A percentile compares a stretch with the other conserved stretches of the same genome.
Conservation (phyloP, 2,113 vertebrate genomes). For the Galbula dea region DNA sequence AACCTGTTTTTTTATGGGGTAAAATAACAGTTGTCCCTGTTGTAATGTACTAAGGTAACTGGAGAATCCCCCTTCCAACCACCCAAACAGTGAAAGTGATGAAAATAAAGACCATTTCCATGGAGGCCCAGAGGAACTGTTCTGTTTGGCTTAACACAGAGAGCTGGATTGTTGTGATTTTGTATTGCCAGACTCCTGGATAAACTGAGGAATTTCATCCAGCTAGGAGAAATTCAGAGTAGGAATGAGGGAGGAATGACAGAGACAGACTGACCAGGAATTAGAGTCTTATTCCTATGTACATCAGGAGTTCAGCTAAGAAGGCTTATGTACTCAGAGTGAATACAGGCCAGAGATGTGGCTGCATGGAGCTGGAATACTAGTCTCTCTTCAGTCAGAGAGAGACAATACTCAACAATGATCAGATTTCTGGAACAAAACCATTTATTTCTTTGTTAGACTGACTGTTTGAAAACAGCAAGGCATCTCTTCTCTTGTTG, state of each 20-base stretch:
- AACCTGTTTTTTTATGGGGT: neutral
- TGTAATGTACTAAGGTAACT: neutral
- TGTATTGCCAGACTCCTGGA: neutral
- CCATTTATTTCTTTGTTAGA: neutral
- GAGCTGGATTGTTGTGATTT: neutral
- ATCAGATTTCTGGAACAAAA: neutral
- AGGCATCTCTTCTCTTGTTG: neutral
- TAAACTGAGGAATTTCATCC: neutral
- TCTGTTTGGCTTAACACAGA: neutral
- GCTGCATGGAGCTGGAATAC: neutral
- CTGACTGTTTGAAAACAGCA: neutral
- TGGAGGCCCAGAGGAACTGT: neutral
- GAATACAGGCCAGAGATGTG: neutral
- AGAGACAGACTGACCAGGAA: neutral
- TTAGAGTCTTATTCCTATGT: neutral
- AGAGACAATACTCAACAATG: neutral
- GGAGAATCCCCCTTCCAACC: neutral
- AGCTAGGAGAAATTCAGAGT: neutral
- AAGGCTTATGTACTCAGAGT: neutral
- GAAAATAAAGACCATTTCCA: neutral
- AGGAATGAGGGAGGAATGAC: neutral
- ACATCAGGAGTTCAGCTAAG: neutral
- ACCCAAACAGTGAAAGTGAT: neutral
- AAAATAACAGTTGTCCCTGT: neutral
- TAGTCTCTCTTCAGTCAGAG: neutral